These are phyloP conservation scores for Thymelicus lineola DNA, from an alignment of 2,888 invertebrate species.

Conservation along the genomic window DNA sequence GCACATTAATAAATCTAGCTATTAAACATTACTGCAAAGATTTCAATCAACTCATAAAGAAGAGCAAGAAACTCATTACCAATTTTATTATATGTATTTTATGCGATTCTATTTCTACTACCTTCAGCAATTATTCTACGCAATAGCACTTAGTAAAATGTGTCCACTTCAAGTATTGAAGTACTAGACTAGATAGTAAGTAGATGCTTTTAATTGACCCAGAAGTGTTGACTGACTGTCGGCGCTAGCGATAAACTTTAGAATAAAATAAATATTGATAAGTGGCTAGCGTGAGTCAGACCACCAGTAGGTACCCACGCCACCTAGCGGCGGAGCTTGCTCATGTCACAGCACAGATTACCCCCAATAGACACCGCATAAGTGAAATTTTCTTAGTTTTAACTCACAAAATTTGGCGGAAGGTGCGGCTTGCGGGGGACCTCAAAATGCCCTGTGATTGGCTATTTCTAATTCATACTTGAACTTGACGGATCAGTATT, in stretches of 20 bases:
- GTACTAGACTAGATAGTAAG: too few relatives aligned
- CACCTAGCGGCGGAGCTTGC: too few relatives aligned
- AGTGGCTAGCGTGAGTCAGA: conserved; percentile 22
- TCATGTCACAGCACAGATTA: too few relatives aligned
- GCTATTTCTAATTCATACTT: too few relatives aligned
- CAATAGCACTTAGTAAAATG: conserved; percentile 5
- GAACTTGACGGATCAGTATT: too few relatives aligned
- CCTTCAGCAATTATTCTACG: neutral
- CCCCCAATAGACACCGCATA: too few relatives aligned
- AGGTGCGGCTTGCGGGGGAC: too few relatives aligned
- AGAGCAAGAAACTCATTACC: neutral
- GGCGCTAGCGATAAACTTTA: conserved; percentile 30
- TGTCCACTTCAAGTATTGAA: neutral
- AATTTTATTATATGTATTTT: neutral
- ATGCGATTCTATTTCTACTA: neutral
- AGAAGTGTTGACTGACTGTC: conserved; percentile 34
- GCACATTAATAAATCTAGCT: neutral
- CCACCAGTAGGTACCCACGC: neutral
- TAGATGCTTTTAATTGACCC: conserved; percentile 27
- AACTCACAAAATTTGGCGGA: too few relatives aligned
- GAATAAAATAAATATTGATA: conserved; percentile 35
- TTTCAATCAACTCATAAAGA: neutral
- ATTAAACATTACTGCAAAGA: neutral
- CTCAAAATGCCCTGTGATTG: too few relatives aligned
- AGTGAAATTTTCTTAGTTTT: too few relatives aligned